These are phyloP conservation scores for Myiagra hebetior DNA, from an alignment of 2,113 vertebrate species.

Conservation along the genomic window DNA sequence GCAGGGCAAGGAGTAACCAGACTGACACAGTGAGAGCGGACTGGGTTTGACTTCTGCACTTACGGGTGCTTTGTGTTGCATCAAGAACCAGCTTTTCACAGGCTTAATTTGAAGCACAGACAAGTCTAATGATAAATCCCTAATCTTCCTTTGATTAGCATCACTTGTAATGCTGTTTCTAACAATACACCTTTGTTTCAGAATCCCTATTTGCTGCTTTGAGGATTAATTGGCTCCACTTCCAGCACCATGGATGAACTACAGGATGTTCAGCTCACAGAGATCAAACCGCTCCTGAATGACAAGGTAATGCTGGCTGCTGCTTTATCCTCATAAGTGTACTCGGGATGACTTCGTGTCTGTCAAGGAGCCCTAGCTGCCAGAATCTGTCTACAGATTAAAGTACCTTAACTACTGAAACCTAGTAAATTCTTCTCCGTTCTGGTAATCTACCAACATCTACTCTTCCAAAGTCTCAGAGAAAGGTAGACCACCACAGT, in stretches of 20 bases:
- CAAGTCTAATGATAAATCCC: background rate
- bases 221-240: background rate
- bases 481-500: background rate
- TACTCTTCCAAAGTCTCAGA: background rate
- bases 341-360: background rate
- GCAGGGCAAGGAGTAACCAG: background rate
- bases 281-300: conserved; percentile 93
- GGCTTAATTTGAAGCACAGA: background rate
- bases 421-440: background rate
- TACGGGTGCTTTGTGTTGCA: background rate
- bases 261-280: conserved; percentile 92
- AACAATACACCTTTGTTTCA: conserved; percentile 53
- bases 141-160: background rate
- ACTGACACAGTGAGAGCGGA: too few relatives aligned
- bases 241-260: conserved; percentile 86
- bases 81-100: background rate
- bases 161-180: background rate
- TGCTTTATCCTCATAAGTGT: background rate
- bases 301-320: conserved; percentile 81
- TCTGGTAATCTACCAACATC: background rate
- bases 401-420: background rate
- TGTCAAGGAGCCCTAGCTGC: background rate
- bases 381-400: background rate
- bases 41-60: background rate
- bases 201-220: conserved; percentile 28